phyloP scores from a whole-genome alignment of 1,140 invertebrate genomes.

The Patella vulgata region DNA sequence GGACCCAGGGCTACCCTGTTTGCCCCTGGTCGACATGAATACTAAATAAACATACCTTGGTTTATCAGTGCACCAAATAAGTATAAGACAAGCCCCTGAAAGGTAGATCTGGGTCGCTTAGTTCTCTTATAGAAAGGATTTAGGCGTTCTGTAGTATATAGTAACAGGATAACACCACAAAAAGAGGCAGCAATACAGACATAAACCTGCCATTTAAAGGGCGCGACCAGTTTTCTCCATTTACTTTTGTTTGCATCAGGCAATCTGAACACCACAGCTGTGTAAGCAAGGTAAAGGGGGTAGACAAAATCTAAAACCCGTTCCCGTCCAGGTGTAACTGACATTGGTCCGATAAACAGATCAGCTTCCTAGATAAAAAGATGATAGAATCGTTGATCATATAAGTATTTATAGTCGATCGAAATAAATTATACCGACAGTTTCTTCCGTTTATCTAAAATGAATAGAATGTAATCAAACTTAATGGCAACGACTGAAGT shows the following conservation, averaged over 20 bases:
- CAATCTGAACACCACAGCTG: conserved; percentile 71
- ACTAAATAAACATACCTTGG: conserved; percentile 16
- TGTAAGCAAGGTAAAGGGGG: conserved; percentile 88
- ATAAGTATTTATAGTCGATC: no score
- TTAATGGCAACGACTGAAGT: no score
- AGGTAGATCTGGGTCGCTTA: no score
- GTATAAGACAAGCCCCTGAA: conserved; percentile 1
- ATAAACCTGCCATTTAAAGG: conserved; percentile 39
- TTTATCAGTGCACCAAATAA: conserved; percentile 11
- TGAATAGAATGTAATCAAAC: no score
- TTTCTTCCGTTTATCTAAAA: no score
- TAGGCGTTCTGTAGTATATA: conserved; percentile 28
- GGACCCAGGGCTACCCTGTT: no score
- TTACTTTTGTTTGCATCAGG: conserved; percentile 36
- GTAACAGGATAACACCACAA: conserved; percentile 15
- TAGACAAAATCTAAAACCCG: conserved; percentile 64
- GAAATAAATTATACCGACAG: no score
- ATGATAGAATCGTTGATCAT: no score
- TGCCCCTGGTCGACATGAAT: no score
- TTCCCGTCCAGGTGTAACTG: conserved; percentile 31
- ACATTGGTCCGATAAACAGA: conserved; percentile 31
- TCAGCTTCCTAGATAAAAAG: conserved; percentile 42
- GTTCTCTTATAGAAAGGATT: conserved; percentile 31
- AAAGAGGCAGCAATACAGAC: background rate
- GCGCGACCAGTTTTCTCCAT: conserved; percentile 42